These are phyloP conservation scores for Theretra japonica DNA, from an alignment of 2,888 invertebrate species.

Conservation along the genomic window DNA sequence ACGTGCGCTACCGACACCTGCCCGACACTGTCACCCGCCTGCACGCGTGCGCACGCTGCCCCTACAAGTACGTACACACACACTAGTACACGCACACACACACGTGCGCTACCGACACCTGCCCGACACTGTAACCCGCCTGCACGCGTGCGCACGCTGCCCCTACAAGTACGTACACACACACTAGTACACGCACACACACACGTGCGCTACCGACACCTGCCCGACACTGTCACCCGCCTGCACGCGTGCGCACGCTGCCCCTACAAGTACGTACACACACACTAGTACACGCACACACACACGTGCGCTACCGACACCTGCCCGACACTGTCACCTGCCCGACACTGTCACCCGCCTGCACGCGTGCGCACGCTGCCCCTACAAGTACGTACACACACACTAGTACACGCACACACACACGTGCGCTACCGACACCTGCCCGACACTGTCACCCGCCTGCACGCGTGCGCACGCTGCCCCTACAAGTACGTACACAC, in stretches of 20 bases:
- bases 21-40: not conserved
- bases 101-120: not conserved
- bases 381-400: not conserved
- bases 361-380: not conserved
- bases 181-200: conserved; percentile 49
- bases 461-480: not conserved
- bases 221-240: not conserved
- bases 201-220: conserved; percentile 89
- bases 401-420: not conserved
- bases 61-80: not conserved
- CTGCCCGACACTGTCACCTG: not conserved
- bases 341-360: not conserved
- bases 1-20: too few relatives aligned
- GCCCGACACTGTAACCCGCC: not conserved
- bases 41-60: not conserved
- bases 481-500: not conserved
- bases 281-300: not conserved
- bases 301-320: not conserved
- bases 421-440: conserved; percentile 86
- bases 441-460: conserved; percentile 63
- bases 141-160: not conserved
- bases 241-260: too few relatives aligned
- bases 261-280: not conserved
- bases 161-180: not conserved
- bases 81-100: not conserved